Base-by-base conservation (phyloP, 2,888 invertebrate genomes). In the Podabrus alpinus region DNA sequence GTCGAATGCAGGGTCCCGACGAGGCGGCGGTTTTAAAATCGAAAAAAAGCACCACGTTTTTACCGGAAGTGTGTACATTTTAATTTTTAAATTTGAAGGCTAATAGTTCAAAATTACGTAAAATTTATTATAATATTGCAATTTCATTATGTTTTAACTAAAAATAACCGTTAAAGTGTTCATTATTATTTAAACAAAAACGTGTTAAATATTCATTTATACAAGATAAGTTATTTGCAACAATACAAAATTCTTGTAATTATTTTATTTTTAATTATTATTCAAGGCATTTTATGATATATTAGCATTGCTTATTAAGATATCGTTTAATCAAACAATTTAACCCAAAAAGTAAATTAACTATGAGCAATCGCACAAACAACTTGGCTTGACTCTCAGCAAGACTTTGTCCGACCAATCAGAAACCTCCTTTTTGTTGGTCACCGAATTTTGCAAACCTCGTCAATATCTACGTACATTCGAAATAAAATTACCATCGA, bases 11-110 rank as follows among this genome's bases (percentile, higher is more conserved):
- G 15, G 71, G 10, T 76, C 17, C 15, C 11, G 15, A 68, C 29
- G 59, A 69, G 69, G 76, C 73, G 69, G 76, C 73, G 76, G 76
- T 17, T 24, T 24, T 67, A 3, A 16, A 15, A 66, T 15, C n/a
- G n/a, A 45, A 45, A 45, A 45, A 45, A 45, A 4, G n/a, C n/a
- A n/a, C 1, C 13, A 4, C 4, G 1, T 2, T 45, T 9, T 45
- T 45, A 45, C 45, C 45, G 45, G 45, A 45, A 45, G 45, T 45
- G 45, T 45, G n/a, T n/a, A 45, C 13, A 45, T 45, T 45, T 45
- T 45, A 45, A 45, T 45, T 45, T n/a, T 45, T n/a, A 45, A 45
- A 45, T 45, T 45, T 64, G 62, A 64, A 64, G 62, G 62, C 17
- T 64, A 64, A 64, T 45, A 45, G 21, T 21, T 64, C 62, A 19